Percentiles rank a stretch among this genome's conserved stretches.
phyloP scores from a whole-genome alignment of 2,113 vertebrate genomes.

The Apodemus speciosus region DNA sequence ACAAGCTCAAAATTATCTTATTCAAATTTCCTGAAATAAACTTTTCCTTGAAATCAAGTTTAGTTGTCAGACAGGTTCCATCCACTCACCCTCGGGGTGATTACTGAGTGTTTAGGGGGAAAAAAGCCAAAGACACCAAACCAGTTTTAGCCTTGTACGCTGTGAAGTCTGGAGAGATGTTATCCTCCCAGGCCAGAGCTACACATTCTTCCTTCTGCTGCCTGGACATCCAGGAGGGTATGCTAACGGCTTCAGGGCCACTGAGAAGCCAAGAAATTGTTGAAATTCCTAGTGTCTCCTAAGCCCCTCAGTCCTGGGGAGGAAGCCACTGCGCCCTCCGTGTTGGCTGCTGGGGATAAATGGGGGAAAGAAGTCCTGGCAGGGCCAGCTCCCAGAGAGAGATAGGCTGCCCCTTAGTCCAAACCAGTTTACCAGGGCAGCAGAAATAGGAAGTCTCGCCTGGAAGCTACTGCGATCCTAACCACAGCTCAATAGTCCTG shows the following conservation, averaged over 20 bases:
- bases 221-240: not conserved
- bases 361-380: not conserved
- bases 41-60: constrained; percentile 48
- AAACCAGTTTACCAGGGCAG: constrained; percentile 22
- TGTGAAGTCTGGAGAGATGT: constrained; percentile 10
- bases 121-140: not conserved
- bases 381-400: not conserved
- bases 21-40: constrained; percentile 46
- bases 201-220: constrained; percentile 2
- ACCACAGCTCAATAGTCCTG: constrained; percentile 11
- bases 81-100: not conserved
- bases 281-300: constrained; percentile 4
- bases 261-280: not conserved
- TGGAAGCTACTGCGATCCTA: constrained; percentile 19
- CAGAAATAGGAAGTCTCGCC: constrained; percentile 34
- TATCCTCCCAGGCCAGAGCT: not conserved
- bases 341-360: constrained; percentile 3
- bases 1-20: not conserved
- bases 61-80: not conserved
- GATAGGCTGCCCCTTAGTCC: not conserved
- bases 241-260: not conserved
- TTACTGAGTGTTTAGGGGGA: constrained; percentile 20
- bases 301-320: constrained; percentile 18
- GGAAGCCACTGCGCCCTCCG: not conserved
- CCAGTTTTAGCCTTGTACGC: constrained; percentile 44